phyloP scores from a whole-genome alignment of 2,888 invertebrate genomes.

The Sinotaia quadrata region DNA sequence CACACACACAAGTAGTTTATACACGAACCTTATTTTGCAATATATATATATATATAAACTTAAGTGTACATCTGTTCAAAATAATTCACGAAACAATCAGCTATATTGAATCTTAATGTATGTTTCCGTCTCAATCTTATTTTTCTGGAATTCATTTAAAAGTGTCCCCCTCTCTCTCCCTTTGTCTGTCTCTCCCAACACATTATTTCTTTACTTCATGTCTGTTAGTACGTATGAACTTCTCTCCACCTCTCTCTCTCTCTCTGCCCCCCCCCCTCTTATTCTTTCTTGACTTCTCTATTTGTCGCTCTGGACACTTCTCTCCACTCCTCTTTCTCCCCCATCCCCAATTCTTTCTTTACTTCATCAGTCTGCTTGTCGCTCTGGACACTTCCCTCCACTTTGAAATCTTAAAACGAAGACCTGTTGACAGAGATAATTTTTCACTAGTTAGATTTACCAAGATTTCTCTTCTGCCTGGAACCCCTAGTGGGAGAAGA shows the following conservation, averaged over 20 bases:
- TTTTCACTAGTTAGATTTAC: constrained; percentile 28
- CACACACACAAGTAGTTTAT: not conserved
- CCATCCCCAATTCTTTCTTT: no score
- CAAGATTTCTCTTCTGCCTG: constrained; percentile 23
- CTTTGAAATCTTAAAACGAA: not conserved
- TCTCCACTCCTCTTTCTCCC: no score
- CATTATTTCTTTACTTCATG: not conserved
- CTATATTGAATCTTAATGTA: no score
- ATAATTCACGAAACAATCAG: no score
- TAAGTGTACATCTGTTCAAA: no score
- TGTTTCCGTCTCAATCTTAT: not conserved
- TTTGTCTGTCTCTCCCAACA: not conserved
- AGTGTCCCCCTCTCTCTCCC: not conserved
- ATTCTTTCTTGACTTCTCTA: no score
- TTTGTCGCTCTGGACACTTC: no score
- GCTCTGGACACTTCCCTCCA: no score
- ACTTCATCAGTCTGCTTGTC: no score
- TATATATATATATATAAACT: no score
- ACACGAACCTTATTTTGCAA: no score
- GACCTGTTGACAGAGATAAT: constrained; percentile 23
- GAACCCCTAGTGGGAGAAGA: constrained; percentile 19
- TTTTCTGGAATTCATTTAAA: not conserved
- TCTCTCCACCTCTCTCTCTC: not conserved
- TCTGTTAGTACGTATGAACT: not conserved
- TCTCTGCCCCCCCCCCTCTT: not conserved